Base-by-base conservation (phyloP, 2,113 vertebrate genomes). In the Pseudois nayaur region DNA sequence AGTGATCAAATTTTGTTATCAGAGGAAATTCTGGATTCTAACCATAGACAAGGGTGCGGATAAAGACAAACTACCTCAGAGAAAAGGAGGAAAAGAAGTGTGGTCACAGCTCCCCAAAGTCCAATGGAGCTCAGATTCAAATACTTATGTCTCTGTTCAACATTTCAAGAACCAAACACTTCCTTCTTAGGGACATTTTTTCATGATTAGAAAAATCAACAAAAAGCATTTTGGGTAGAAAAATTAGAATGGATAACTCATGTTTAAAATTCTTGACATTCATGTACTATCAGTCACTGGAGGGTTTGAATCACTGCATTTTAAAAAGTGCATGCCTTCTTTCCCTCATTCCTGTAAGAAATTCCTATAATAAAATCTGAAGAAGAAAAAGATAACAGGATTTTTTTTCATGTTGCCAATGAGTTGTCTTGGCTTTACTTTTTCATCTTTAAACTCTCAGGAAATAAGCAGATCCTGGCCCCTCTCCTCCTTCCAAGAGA, bases 201-300 rank as follows among this genome's bases (percentile, higher is more conserved):
- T 71, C 19, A 27, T 84, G 40, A 31, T 89, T 90, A 85, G 14
- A 94, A 40, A 96, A 94, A 86, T 40, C 36, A 86, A 88, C 82
- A 62, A 82, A 91, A 97, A 88, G 9, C 4, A 59, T 90, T 31
- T 89, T 10, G 87, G 55, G n/a, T 33, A 95, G 85, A 97, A 97
- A 92, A 89, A 71, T 89, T 23, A 86, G 50, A n/a, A 82, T 67
- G 76, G 71, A 85, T 79, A 95, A 76, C 15, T 96, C 92, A 86
- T 81, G 50, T 54, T 95, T 71, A 57, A 91, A 98, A 82, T 96
- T 95, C 87, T 95, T 88, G 36, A 94, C 67, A 97, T 95, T 86
- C 67, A 89, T 48, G 57, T 19, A 64, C 36, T 59, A 67, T 78
- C 74, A 67, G 43, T 89, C 86, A 62, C 10, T 93, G 82, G 85